Evolutionary conservation across 2,888 invertebrate genomes (phyloP).

Genomic region (Adelognathus sp.): DNA sequence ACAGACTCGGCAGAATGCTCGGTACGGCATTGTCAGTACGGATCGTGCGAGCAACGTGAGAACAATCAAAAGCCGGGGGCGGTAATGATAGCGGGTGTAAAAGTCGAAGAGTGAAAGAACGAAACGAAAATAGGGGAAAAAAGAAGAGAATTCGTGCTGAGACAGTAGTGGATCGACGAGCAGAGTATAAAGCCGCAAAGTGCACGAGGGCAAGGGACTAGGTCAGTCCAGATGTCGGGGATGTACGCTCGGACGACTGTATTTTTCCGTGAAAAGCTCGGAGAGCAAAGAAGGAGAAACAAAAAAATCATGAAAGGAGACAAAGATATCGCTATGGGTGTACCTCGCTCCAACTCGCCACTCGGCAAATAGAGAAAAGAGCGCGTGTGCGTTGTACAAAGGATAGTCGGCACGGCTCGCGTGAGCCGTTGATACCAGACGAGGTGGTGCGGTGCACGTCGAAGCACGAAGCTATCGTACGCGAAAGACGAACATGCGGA

Average conservation of each 20-base stretch:
- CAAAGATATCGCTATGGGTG: slow-evolving; percentile 40
- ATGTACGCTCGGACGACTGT: slow-evolving; percentile 62
- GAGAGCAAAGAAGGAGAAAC: slow-evolving; percentile 65
- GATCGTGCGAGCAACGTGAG: background rate
- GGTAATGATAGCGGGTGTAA: background rate
- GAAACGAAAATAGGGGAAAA: background rate
- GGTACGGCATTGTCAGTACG: background rate
- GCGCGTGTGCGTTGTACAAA: slow-evolving; percentile 31
- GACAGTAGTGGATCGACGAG: slow-evolving; percentile 26
- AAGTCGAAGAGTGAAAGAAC: background rate
- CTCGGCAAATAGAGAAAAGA: slow-evolving; percentile 45
- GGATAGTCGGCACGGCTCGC: slow-evolving; percentile 17
- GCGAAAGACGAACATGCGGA: slow-evolving; percentile 37
- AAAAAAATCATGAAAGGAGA: slow-evolving; percentile 1
- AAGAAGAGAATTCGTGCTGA: background rate
- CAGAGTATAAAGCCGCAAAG: background rate
- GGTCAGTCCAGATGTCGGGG: slow-evolving; percentile 69
- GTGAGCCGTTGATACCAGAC: slow-evolving; percentile 3
- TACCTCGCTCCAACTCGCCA: slow-evolving; percentile 40
- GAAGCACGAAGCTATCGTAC: slow-evolving; percentile 27
- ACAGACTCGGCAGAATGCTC: background rate
- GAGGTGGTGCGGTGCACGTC: background rate
- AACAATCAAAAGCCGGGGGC: background rate
- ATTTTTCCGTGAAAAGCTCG: slow-evolving; percentile 64
- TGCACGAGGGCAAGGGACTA: slow-evolving; percentile 40